Conservation (phyloP, 2,888 invertebrate species). For the Drosophila anomalipes region DNA sequence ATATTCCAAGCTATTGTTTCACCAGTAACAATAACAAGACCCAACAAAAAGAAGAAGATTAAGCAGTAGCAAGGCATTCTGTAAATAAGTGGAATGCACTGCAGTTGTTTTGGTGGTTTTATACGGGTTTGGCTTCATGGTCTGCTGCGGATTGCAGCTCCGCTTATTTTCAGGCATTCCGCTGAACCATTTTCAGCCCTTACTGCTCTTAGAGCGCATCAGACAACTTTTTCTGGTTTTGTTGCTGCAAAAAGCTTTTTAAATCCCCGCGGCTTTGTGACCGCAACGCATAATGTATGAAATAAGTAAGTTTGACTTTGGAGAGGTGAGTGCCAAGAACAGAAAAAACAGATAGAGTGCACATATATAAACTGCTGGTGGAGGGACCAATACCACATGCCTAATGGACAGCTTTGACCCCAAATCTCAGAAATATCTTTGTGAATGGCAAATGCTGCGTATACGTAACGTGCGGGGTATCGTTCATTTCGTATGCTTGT, state of each 20-base stretch:
- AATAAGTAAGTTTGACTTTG: conserved; percentile 42
- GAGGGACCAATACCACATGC: background rate
- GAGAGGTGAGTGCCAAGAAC: background rate
- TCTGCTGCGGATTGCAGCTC: conserved; percentile 55
- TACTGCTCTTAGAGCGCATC: conserved; percentile 28
- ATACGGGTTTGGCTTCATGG: conserved; percentile 57
- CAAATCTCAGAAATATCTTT: conserved; percentile 16
- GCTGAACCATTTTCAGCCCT: background rate
- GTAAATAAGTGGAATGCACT: conserved; percentile 46
- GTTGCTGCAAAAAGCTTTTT: conserved; percentile 52
- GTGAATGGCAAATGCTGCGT: conserved; percentile 35
- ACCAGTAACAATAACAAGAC: conserved; percentile 26
- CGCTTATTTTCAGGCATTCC: conserved; percentile 31
- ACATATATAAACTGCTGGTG: background rate
- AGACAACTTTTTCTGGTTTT: conserved; percentile 36
- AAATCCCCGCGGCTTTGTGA: conserved; percentile 63
- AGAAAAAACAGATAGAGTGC: background rate
- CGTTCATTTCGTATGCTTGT: conserved; percentile 57
- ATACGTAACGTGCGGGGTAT: conserved; percentile 39
- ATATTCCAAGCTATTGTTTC: conserved; percentile 68
- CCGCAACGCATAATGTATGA: conserved; percentile 52
- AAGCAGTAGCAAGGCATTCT: conserved; percentile 25
- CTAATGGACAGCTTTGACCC: conserved; percentile 8
- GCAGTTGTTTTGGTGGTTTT: conserved; percentile 50
- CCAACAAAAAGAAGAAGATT: background rate